Conservation (phyloP, 2,113 vertebrate genomes). For the Tapirus terrestris region DNA sequence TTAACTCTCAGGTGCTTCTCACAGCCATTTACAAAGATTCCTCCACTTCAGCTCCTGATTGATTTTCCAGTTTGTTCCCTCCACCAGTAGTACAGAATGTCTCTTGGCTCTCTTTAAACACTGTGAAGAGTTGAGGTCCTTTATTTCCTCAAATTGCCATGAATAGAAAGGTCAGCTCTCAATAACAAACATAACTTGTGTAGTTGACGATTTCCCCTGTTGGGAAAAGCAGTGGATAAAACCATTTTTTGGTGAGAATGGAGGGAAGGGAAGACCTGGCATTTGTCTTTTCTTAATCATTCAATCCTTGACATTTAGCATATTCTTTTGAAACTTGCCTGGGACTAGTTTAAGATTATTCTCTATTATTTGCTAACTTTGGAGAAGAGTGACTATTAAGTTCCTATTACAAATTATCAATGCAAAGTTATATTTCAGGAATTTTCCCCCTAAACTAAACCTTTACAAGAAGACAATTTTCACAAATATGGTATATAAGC, state of each 20-base stretch:
- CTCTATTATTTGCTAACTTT: slow-evolving; percentile 50
- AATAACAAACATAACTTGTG: slow-evolving; percentile 1
- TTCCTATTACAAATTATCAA: slow-evolving; percentile 1
- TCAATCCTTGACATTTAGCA: slow-evolving; percentile 45
- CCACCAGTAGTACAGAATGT: background rate
- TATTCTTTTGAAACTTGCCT: background rate
- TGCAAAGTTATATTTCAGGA: background rate
- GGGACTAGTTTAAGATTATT: background rate
- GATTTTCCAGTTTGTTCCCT: background rate
- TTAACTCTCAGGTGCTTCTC: background rate
- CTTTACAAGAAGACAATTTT: background rate
- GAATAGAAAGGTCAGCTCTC: slow-evolving; percentile 59
- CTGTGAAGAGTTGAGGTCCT: background rate
- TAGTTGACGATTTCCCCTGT: background rate
- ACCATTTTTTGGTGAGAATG: slow-evolving; percentile 42
- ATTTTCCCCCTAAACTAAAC: background rate
- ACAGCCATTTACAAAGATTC: background rate
- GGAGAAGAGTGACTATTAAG: background rate
- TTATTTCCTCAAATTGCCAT: background rate
- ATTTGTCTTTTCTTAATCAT: slow-evolving; percentile 63
- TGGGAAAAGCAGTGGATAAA: slow-evolving; percentile 30
- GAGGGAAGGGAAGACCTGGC: background rate
- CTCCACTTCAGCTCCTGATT: background rate
- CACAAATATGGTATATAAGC: background rate
- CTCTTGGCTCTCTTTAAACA: background rate